Percentiles rank a stretch among this genome's conserved stretches.
These are phyloP conservation scores for Pelvicachromis taeniatus DNA, from an alignment of 2,113 vertebrate species.

Conservation along the genomic window DNA sequence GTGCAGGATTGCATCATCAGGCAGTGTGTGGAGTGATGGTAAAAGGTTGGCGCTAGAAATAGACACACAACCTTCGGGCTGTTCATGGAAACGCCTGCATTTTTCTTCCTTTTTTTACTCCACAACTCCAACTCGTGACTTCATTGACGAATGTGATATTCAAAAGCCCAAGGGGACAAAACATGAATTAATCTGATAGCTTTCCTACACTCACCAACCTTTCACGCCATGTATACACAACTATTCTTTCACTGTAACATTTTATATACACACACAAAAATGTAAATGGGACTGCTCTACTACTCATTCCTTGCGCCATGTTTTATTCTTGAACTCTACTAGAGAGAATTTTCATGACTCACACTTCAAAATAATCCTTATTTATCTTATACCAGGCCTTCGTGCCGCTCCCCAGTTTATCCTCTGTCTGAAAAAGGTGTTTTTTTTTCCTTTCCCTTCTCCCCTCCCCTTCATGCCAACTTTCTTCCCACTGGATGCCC, in stretches of 20 bases:
- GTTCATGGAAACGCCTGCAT: not conserved
- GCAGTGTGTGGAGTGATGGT: not conserved
- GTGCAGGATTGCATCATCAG: not conserved
- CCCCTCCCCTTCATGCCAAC: not conserved
- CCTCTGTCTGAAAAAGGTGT: not conserved
- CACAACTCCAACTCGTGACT: not conserved
- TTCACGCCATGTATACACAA: not conserved
- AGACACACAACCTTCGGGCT: not conserved
- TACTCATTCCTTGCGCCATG: not conserved
- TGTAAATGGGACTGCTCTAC: not conserved
- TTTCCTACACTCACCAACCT: not conserved
- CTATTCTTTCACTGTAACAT: not conserved
- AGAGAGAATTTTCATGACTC: not conserved
- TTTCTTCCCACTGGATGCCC: not conserved
- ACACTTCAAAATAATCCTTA: not conserved
- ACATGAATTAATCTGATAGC: not conserved
- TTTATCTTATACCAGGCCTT: not conserved
- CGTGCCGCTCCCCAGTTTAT: not conserved
- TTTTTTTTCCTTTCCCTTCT: not conserved
- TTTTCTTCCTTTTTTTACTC: not conserved
- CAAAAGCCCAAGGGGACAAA: not conserved
- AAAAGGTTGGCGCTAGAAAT: not conserved
- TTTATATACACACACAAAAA: not conserved
- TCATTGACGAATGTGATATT: not conserved
- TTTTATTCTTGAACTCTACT: not conserved